phyloP scores from a whole-genome alignment of 1,140 invertebrate species.

The Acromyrmex charruanus region DNA sequence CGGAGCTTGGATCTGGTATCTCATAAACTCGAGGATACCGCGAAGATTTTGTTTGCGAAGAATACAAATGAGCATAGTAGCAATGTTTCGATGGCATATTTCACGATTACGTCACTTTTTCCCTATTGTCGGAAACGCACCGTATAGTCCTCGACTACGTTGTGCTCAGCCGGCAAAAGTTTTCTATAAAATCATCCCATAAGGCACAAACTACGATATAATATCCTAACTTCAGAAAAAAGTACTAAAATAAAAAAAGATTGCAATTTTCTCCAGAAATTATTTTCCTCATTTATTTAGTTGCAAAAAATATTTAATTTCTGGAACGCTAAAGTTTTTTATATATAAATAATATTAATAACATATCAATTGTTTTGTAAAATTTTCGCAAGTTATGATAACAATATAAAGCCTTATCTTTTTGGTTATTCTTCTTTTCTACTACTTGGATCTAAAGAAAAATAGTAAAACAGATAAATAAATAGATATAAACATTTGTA shows the following conservation, averaged over 20 bases:
- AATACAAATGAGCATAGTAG: conserved; percentile 45
- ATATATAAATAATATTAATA: not conserved
- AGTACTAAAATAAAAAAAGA: conserved; percentile 26
- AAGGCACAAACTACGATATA: not conserved
- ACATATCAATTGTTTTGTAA: not conserved
- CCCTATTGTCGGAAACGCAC: conserved; percentile 8
- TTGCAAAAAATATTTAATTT: not conserved
- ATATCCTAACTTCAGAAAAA: not conserved
- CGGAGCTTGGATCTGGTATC: conserved; percentile 19
- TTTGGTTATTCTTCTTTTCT: not conserved
- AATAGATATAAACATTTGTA: not conserved
- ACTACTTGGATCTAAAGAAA: not conserved
- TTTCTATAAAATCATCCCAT: conserved; percentile 11
- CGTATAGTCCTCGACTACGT: not conserved
- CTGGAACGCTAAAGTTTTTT: not conserved
- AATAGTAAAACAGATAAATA: not conserved
- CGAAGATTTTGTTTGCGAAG: conserved; percentile 25
- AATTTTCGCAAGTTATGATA: not conserved
- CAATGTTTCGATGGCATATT: conserved; percentile 10
- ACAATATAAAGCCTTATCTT: not conserved
- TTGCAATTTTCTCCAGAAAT: not conserved
- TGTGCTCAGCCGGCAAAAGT: not conserved
- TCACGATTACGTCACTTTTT: conserved; percentile 38
- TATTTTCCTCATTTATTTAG: not conserved
- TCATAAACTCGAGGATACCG: conserved; percentile 30